Percentiles rank a stretch among this genome's conserved stretches.
phyloP scores from a whole-genome alignment of 2,113 vertebrate species.

The Caloenas nicobarica region DNA sequence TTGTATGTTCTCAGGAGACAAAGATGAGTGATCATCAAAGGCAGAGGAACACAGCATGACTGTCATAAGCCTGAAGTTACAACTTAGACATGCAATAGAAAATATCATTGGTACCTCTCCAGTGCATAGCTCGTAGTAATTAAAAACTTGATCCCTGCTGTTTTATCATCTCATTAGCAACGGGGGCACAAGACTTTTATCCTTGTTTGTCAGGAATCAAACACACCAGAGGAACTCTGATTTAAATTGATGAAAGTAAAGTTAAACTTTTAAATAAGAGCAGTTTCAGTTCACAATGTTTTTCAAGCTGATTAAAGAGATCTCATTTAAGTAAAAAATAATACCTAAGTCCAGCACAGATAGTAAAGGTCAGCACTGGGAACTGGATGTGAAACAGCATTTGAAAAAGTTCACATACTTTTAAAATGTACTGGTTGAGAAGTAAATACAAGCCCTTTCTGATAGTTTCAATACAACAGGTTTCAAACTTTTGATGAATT shows the following conservation, averaged over 20 bases:
- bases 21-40: conserved; percentile 94
- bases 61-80: conserved; percentile 94
- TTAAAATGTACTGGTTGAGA: background rate
- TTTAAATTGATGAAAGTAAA: conserved; percentile 86
- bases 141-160: conserved; percentile 96
- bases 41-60: conserved; percentile 90
- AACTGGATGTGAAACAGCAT: background rate
- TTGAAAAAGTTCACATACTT: background rate
- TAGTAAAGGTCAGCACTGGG: conserved; percentile 55
- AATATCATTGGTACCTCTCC: conserved; percentile 85
- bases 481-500: background rate
- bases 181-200: conserved; percentile 89
- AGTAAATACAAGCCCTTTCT: background rate
- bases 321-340: conserved; percentile 47
- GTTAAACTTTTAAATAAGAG: conserved; percentile 84
- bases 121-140: conserved; percentile 91
- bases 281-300: conserved; percentile 77
- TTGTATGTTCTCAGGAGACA: conserved; percentile 88
- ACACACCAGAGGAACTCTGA: conserved; percentile 83
- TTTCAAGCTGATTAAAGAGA: conserved; percentile 77
- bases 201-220: conserved; percentile 91
- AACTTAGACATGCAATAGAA: conserved; percentile 91
- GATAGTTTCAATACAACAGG: background rate
- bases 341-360: conserved; percentile 50
- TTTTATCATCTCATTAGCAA: conserved; percentile 95